phyloP scores from a whole-genome alignment of 2,888 invertebrate genomes.

The Trachelus stipa region DNA sequence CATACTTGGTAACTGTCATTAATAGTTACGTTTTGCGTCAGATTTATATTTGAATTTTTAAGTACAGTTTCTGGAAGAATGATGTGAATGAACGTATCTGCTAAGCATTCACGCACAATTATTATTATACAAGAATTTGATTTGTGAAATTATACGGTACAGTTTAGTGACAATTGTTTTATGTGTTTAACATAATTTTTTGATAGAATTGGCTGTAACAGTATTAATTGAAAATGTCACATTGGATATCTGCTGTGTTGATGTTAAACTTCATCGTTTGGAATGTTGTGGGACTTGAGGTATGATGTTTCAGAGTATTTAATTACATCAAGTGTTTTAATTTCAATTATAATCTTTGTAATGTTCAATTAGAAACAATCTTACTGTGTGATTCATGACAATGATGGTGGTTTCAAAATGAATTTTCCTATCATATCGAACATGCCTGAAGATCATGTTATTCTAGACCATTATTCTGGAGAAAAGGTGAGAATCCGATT shows the following conservation, averaged over 20 bases:
- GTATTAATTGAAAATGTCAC: background rate
- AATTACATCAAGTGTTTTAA: background rate
- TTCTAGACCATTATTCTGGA: background rate
- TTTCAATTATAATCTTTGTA: background rate
- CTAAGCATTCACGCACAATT: background rate
- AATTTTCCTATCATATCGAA: slow-evolving; percentile 14
- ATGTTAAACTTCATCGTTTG: background rate
- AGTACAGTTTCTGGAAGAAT: background rate
- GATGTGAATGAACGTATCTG: background rate
- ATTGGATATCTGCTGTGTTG: background rate
- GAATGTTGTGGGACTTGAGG: background rate
- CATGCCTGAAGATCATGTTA: background rate
- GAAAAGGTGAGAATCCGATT: slow-evolving; percentile 21
- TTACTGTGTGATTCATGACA: background rate
- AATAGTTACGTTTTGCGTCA: background rate
- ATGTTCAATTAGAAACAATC: background rate
- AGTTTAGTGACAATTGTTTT: background rate
- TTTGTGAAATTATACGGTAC: background rate
- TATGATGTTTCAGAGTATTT: background rate
- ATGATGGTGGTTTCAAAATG: background rate
- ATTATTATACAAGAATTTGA: background rate
- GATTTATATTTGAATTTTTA: background rate
- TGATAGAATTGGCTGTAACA: background rate
- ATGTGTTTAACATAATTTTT: background rate
- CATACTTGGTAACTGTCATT: background rate